Base-by-base conservation (phyloP, 2,888 invertebrate species). In the Lampropteryx suffumata region DNA sequence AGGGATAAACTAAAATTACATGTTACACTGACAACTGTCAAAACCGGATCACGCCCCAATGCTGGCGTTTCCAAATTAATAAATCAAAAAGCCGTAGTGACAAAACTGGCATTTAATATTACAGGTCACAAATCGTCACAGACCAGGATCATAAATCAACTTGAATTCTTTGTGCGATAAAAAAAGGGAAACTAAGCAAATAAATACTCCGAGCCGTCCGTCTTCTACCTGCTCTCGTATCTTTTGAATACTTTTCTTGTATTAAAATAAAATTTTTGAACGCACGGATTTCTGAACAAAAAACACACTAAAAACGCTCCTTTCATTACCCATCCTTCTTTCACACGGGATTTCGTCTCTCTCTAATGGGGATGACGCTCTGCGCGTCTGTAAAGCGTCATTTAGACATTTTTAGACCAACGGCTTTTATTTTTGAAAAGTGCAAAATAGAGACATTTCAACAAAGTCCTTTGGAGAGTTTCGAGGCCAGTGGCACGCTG, bases 91-190 rank as follows among this genome's bases (percentile, higher is more conserved):
- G 69, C 69, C 73, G 74, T 78, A 85, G 89, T 87, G 90, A 89
- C 89, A 89, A 87, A 87, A 81, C 73, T 87, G 80, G 74, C 85
- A 85, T 85, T 84, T 81, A 67, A 84, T 84, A 86, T 87, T 85
- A 87, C 85, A 76, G 86, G 79, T 86, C 90, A 88, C 88, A 88
- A 88, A 85, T 90, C 90, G 89, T 88, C 90, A 83, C 84, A 83
- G 78, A 79, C 66, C 75, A 71, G 67, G 67, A 64, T 69, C 79
- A 84, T 90, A 89, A 90, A 90, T 90, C 89, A 90, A 84, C 66
- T 75, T 50, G 83, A 76, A 85, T 82, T 84, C 84, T 85, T 84
- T 80, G 83, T 78, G 80, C 62, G 71, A 80, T 73, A 81, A 82
- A 82, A 81, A 64, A 84, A 83, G 79, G 52, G 66, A 77, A 82